Base-by-base conservation (phyloP, 92 coral and sea anemone species). In the Actinostola sp. region DNA sequence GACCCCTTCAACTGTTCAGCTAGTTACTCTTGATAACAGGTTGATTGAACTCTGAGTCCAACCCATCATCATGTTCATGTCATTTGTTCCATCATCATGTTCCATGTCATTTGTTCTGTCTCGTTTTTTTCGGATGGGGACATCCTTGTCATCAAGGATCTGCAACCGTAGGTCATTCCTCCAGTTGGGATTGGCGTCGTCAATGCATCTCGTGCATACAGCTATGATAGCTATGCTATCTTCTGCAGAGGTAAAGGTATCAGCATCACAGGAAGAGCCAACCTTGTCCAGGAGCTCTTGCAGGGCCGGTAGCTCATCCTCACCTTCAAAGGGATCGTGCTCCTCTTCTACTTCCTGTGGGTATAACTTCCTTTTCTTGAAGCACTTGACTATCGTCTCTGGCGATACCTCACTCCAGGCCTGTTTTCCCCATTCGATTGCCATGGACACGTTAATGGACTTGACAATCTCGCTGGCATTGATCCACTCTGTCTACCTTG, bases 261-360 rank as follows among this genome's bases (percentile, higher is more conserved):
- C 69, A 31, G 90, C 79, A 48, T 81, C 87, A 72, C 78, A 61
- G 71, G 76, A 31, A 26, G 58, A 63, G 51, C 90, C 90, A 34
- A 85, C 71, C 86, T 67, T 80, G 83, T 80, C 82, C 55, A 85
- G 41, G 17, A 79, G 76, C 54, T 80, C 78, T 73, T 85, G 90
- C 67, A 85, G 72, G 72, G 76, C 90, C 1, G 59, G 77, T 33
- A 84, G 36, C 90, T 71, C 81, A 32, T 78, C 86, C 54, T 85
- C 79, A 57, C 79, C 90, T 61, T 80, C 86, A 55, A 80, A 75
- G 36, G 79, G 87, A 63, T 86, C 72, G 62, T 86, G 80, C 52
- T 76, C 83, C 71, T 80, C 83, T 44, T 68, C 80, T 62, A 34
- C 77, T 55, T 81, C 84, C 46, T 81, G 63, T 13, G 83, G 79